Percentiles rank a stretch among this genome's conserved stretches.
Conservation (phyloP, 2,113 vertebrate species). For the Ginglymostoma cirratum region DNA sequence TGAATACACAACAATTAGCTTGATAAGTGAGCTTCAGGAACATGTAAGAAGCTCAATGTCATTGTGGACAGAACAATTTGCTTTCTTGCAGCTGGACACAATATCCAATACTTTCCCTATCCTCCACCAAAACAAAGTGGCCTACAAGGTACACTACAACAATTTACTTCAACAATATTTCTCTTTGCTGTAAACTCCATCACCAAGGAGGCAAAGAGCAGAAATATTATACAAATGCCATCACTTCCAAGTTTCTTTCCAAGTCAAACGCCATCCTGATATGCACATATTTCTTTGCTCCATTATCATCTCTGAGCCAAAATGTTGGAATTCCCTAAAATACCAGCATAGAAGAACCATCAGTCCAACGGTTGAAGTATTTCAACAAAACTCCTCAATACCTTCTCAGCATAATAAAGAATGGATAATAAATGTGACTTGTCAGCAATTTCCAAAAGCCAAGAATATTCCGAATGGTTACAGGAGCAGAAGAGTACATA, state of each 20-base stretch:
- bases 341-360: not conserved
- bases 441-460: not conserved
- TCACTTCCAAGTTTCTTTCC: not conserved
- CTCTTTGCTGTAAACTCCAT: no score
- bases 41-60: not conserved
- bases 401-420: not conserved
- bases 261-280: not conserved
- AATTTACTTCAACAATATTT: no score
- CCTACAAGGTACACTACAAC: not conserved
- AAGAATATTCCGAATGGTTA: not conserved
- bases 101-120: not conserved
- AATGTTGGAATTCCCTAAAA: not conserved
- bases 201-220: not conserved
- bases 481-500: not conserved
- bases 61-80: not conserved
- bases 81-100: not conserved
- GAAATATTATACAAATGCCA: not conserved
- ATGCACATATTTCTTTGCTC: not conserved
- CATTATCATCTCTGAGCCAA: not conserved
- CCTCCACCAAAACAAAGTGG: no score
- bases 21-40: not conserved
- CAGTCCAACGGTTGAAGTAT: not conserved
- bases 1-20: not conserved
- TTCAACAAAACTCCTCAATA: not conserved
- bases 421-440: not conserved